A percentile compares a stretch with the other conserved stretches of the same genome.
These are phyloP conservation scores for Latrodectus geometricus DNA, from an alignment of 1,140 invertebrate species.

Conservation along the genomic window DNA sequence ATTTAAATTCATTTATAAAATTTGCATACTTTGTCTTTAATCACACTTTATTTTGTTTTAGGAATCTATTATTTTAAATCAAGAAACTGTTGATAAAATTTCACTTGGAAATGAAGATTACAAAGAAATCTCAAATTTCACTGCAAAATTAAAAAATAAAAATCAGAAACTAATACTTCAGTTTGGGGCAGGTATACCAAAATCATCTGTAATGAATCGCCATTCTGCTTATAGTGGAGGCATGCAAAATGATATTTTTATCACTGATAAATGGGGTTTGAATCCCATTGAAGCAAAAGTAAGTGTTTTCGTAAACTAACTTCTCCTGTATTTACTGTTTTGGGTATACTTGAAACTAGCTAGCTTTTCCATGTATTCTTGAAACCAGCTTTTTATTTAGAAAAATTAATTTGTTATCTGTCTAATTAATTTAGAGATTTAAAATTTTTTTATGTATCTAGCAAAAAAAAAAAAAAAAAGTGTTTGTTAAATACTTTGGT, in stretches of 20 bases:
- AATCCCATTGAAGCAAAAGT: slow-evolving; percentile 39
- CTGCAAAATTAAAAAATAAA: slow-evolving; percentile 5
- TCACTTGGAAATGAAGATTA: not conserved
- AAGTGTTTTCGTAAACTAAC: not conserved
- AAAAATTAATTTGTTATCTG: too few relatives aligned
- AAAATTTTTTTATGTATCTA: too few relatives aligned
- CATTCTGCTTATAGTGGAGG: slow-evolving; percentile 18
- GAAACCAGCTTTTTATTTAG: too few relatives aligned
- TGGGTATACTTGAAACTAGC: too few relatives aligned
- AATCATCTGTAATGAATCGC: slow-evolving; percentile 1
- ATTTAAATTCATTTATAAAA: not conserved
- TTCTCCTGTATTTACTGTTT: too few relatives aligned
- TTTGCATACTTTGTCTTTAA: not conserved
- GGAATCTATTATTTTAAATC: slow-evolving; percentile 36
- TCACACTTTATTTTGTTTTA: not conserved
- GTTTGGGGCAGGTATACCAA: slow-evolving; percentile 20
- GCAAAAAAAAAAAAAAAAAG: too few relatives aligned
- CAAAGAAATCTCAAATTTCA: slow-evolving; percentile 12
- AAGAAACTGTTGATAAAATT: not conserved
- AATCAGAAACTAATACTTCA: slow-evolving; percentile 36
- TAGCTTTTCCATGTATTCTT: too few relatives aligned
- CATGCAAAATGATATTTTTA: slow-evolving; percentile 24
- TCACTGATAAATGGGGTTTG: slow-evolving; percentile 54
- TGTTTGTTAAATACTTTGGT: too few relatives aligned
- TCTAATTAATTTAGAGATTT: too few relatives aligned